Base-by-base conservation (phyloP, 2,888 invertebrate species). In the Geotrupes spiniger region DNA sequence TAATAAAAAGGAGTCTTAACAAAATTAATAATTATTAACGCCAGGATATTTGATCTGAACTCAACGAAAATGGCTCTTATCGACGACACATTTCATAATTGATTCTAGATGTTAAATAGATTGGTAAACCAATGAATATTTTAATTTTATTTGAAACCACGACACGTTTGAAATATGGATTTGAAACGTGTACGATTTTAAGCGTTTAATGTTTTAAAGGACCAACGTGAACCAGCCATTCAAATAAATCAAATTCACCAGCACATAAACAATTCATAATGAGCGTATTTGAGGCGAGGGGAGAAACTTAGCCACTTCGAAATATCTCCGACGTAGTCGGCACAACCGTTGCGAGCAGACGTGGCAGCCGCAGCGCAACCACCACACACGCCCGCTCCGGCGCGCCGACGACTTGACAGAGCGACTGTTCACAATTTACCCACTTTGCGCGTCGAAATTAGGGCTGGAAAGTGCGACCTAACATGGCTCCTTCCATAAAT, bases 401-500 rank as follows among this genome's bases (percentile, higher is more conserved):
- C 11, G 11, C 25, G 38, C n/a, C 17, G 11, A 15, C 37, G 16
- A 17, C 37, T 37, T 37, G 6, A 17, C 37, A 15, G 37, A 11
- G 37, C 37, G 21, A 37, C 41, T 41, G 55, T 48, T 58, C 55
- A 56, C 59, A 62, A 62, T 62, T 62, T 63, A 59, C 58, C 59
- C 62, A 60, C 60, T 61, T 62, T 60, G 56, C 58, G 49, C 57
- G 59, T 52, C 49, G 59, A 57, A 64, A 60, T 63, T 61, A 60
- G 59, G 58, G 56, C 52, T 46, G 57, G 50, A 54, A 59, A 59
- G 59, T 60, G 59, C 51, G 56, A 57, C 53, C 57, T 57, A 56
- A 56, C 58, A 55, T 42, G 55, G 56, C 59, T 60, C 59, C 63
- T 64, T 64, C 61, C 66, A 69, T 69, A 69, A 70, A 69, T 69